Base-by-base conservation (phyloP, 1,140 invertebrate species). In the Drosophila cardini region DNA sequence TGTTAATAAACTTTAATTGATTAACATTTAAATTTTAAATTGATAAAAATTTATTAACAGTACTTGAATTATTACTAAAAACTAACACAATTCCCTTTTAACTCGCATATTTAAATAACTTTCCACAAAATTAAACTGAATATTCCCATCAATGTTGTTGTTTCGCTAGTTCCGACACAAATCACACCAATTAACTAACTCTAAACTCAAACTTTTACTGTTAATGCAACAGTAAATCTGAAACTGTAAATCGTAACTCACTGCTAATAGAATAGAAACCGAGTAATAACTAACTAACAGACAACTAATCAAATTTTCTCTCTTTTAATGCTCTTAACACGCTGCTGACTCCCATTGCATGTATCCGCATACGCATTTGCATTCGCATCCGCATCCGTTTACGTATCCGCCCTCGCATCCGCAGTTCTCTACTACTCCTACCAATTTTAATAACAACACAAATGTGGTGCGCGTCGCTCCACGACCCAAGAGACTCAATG, bases 371-470 rank as follows among this genome's bases (percentile, higher is more conserved):
- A 13, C 43, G 52, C 48, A 68, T 43, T 2, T 21, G 58, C 50
- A 15, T 32, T 21, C 16, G 55, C 43, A 48, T 50, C 4, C 50
- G 58, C 55, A 67, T 50, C 4, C 34, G 58, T 48, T 11, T 32
- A 21, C 16, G 55, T 38, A 48, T 50, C 4, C 50, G 60, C 42
- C 62, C 56, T 6, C 50, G 64, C 52, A 68, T 45, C 15, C 64
- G 16, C 73, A 91, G 90, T 86, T 80, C 69, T 89, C 80, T 89
- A 89, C 91, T 80, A 91, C 83, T 62, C 89, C 79, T 90, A 92
- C 71, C 89, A 91, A 90, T 91, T 91, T 92, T 85, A 92, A 92
- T 90, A 92, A 91, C 80, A 91, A 92, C 76, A 83, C 76, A 81
- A 92, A 91, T 92, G 83, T 90, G 82, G 85, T 85, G 69, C 85